phyloP scores from a whole-genome alignment of 2,888 invertebrate genomes.

The Nebria brevicollis region DNA sequence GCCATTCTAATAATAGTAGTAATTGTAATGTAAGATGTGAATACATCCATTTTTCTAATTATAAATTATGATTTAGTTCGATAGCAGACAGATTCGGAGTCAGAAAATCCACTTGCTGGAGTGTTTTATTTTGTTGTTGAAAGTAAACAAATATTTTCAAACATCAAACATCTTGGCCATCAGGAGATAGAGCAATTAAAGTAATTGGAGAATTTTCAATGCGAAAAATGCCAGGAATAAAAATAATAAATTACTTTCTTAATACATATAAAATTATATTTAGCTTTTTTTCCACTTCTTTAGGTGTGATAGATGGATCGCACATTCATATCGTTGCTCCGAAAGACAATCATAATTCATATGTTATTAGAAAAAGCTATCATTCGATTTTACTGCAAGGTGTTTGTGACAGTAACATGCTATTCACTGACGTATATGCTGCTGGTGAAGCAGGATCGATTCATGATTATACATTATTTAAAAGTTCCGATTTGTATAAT shows the following conservation, averaged over 20 bases:
- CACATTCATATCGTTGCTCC: conserved; percentile 50
- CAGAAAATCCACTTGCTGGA: conserved; percentile 50
- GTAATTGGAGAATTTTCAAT: conserved; percentile 40
- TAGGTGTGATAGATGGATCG: conserved; percentile 50
- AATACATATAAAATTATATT: conserved; percentile 27
- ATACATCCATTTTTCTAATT: too few relatives aligned
- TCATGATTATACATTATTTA: conserved; percentile 44
- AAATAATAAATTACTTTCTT: conserved; percentile 38
- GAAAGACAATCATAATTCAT: conserved; percentile 42
- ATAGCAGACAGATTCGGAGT: too few relatives aligned
- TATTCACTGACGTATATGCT: too few relatives aligned
- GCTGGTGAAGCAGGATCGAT: too few relatives aligned
- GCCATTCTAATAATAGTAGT: neutral
- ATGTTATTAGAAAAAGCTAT: too few relatives aligned
- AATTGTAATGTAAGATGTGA: conserved; percentile 16
- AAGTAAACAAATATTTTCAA: conserved; percentile 42
- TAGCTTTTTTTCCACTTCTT: too few relatives aligned
- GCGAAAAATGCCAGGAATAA: too few relatives aligned
- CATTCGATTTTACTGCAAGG: too few relatives aligned
- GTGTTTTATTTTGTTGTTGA: conserved; percentile 47
- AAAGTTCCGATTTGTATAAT: conserved; percentile 45
- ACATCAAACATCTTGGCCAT: conserved; percentile 48
- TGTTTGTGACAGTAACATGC: too few relatives aligned
- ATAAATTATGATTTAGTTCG: conserved; percentile 48
- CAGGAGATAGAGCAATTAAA: too few relatives aligned